Evolutionary conservation across 2,888 invertebrate species (phyloP).

Genomic region (Ormyrus rosae): DNA sequence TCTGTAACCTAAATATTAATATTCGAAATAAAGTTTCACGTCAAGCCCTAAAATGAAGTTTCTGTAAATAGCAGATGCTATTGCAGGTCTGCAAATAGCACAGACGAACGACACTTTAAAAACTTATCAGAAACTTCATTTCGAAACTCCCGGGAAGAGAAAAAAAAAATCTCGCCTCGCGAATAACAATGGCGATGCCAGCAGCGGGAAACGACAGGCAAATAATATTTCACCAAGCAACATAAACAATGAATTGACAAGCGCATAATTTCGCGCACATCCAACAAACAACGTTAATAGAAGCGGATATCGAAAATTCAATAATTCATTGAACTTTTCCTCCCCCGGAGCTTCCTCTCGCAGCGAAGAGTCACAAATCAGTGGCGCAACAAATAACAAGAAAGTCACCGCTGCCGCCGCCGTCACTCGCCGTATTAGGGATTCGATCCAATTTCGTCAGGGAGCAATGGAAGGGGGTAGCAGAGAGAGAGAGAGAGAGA

Average conservation of each 20-base stretch:
- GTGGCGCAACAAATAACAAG: constrained; percentile 48
- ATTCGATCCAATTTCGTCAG: constrained; percentile 44
- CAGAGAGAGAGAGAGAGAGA: too few relatives aligned
- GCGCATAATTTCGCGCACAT: constrained; percentile 39
- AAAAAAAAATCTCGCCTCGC: too few relatives aligned
- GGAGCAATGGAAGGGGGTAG: background rate
- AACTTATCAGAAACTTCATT: too few relatives aligned
- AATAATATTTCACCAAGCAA: constrained; percentile 11
- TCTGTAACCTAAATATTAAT: too few relatives aligned
- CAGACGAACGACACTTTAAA: too few relatives aligned
- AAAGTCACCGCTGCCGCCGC: constrained; percentile 31
- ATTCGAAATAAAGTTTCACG: too few relatives aligned
- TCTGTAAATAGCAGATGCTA: too few relatives aligned
- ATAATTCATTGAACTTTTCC: constrained; percentile 45
- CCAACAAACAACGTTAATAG: constrained; percentile 40
- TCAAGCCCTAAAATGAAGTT: too few relatives aligned
- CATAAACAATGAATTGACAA: constrained; percentile 34
- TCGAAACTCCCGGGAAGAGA: too few relatives aligned
- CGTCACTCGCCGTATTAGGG: constrained; percentile 42
- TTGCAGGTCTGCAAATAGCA: too few relatives aligned
- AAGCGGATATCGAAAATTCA: constrained; percentile 43
- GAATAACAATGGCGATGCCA: too few relatives aligned
- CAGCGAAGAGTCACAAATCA: constrained; percentile 40
- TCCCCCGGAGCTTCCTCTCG: background rate
- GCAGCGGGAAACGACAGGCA: too few relatives aligned